These are phyloP conservation scores for Vimba vimba DNA, from an alignment of 2,113 vertebrate species.

Conservation along the genomic window DNA sequence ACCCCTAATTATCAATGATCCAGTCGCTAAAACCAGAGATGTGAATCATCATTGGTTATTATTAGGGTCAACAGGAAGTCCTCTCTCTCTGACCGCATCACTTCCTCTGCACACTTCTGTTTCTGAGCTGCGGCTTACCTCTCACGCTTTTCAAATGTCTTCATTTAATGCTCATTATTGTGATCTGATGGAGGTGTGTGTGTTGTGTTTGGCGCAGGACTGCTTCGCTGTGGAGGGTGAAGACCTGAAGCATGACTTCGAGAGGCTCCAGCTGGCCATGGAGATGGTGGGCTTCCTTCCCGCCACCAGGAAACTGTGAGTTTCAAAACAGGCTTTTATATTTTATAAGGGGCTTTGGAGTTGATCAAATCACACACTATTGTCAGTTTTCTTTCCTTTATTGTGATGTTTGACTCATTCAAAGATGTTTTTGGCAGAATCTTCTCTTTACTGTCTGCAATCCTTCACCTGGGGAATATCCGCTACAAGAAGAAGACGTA, in stretches of 20 bases:
- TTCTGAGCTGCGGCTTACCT: not conserved
- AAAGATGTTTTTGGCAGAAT: constrained; percentile 78
- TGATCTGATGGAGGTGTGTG: not conserved
- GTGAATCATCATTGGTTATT: not conserved
- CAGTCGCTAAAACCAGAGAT: not conserved
- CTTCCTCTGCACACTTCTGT: not conserved
- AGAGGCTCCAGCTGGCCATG: constrained; percentile 96
- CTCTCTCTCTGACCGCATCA: not conserved
- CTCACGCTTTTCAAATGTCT: no score
- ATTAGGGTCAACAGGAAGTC: not conserved
- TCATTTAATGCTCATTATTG: no score
- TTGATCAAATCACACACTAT: no score
- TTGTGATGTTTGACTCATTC: not conserved
- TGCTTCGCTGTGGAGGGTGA: constrained; percentile 94
- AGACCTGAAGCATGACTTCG: constrained; percentile 97
- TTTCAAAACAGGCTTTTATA: not conserved
- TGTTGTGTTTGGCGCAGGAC: constrained; percentile 75
- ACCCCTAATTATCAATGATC: not conserved
- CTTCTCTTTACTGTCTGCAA: constrained; percentile 93
- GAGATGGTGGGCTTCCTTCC: constrained; percentile 99
- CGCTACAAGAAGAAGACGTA: constrained; percentile 97
- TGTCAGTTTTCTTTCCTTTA: not conserved
- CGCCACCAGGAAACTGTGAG: constrained; percentile 88
- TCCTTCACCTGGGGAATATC: constrained; percentile 96
- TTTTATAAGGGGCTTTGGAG: no score